Percentiles rank a stretch among this genome's conserved stretches.
These are phyloP conservation scores for Elysia chlorotica DNA, from an alignment of 1,140 invertebrate species.

Conservation along the genomic window DNA sequence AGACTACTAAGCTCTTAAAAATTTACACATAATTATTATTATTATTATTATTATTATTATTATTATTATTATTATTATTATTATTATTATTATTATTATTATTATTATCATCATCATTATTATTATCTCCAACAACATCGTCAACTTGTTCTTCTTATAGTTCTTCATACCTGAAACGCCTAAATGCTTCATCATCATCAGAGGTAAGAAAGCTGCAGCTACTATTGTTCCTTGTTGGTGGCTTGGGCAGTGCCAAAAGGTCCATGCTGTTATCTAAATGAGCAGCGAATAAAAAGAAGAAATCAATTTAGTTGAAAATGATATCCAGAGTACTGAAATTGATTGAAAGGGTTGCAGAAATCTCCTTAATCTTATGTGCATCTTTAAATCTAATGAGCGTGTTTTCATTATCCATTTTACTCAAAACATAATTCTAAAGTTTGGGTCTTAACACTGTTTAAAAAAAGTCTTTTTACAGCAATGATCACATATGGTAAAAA, in stretches of 20 bases:
- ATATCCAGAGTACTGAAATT: background rate
- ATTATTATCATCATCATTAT: background rate
- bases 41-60: no score
- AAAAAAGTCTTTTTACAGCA: no score
- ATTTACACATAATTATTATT: no score
- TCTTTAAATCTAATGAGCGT: background rate
- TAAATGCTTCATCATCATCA: conserved; percentile 22
- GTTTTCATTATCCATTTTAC: background rate
- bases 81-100: background rate
- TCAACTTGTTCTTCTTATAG: background rate
- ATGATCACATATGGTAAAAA: no score
- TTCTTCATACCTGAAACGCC: conserved; percentile 16
- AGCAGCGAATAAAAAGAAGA: background rate
- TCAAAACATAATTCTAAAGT: background rate
- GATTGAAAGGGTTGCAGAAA: background rate
- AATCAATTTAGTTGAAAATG: background rate
- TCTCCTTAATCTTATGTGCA: no score
- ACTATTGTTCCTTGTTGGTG: conserved; percentile 35
- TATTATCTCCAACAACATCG: background rate
- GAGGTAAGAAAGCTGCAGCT: conserved; percentile 30
- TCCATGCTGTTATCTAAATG: conserved; percentile 24
- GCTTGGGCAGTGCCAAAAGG: conserved; percentile 36
- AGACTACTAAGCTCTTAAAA: no score
- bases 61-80: background rate
- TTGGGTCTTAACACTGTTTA: background rate